Percentiles rank a stretch among this genome's conserved stretches.
Conservation (phyloP, 37 sponge, comb jelly and placozoan species). For the Chondrosia reniformis region DNA sequence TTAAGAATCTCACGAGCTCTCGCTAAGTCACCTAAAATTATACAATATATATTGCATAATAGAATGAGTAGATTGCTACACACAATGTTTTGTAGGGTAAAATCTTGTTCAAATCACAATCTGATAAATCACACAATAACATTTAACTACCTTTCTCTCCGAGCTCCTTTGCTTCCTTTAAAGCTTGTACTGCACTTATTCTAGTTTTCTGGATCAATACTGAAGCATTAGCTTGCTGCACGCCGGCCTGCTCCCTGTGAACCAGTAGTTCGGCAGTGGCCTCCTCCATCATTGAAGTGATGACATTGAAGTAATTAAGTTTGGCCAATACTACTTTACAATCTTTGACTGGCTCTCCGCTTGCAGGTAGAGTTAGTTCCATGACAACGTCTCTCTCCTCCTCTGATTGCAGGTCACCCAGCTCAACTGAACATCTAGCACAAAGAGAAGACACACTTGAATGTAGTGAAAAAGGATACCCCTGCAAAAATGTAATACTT, state of each 20-base stretch:
- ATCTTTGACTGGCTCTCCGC: conserved; percentile 1
- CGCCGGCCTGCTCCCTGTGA: conserved; percentile 25
- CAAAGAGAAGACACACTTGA: neutral
- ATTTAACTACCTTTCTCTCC: conserved; percentile 14
- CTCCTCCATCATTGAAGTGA: conserved; percentile 62
- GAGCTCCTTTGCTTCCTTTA: conserved; percentile 65
- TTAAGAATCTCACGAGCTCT: conserved; percentile 8
- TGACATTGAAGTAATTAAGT: conserved; percentile 85
- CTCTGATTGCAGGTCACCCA: conserved; percentile 92
- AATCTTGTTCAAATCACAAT: too few relatives aligned
- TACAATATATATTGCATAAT: too few relatives aligned
- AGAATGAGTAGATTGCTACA: neutral
- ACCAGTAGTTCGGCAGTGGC: conserved; percentile 33
- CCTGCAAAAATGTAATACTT: conserved; percentile 8
- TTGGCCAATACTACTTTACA: conserved; percentile 31
- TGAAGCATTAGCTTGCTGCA: conserved; percentile 20
- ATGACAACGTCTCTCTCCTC: conserved; percentile 83
- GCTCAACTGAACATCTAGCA: conserved; percentile 45
- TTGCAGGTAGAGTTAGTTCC: conserved; percentile 59
- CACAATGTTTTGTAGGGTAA: too few relatives aligned
- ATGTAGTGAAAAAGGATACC: neutral
- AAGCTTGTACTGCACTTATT: conserved; percentile 42
- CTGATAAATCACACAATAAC: neutral
- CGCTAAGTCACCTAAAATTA: neutral
- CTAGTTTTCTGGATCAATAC: conserved; percentile 75